Conservation (phyloP, 2,888 invertebrate genomes). For the Phengaris alcon region DNA sequence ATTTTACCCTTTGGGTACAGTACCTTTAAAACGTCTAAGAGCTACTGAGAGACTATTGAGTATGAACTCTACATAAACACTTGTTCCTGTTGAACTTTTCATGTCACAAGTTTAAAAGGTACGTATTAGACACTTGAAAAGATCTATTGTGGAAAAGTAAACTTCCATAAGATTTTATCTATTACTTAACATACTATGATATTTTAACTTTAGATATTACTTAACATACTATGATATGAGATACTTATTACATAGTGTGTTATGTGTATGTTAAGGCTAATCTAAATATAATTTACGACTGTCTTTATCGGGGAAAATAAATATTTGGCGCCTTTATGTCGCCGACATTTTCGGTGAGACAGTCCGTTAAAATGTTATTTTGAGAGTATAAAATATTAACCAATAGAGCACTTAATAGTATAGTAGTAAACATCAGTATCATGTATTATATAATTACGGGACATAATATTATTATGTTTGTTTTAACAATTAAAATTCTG, state of each 20-base stretch:
- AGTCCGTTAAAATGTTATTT: neutral
- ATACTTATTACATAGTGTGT: neutral
- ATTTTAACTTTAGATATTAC: too few relatives aligned
- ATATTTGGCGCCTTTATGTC: neutral
- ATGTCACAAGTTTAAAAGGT: too few relatives aligned
- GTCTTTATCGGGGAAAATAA: neutral
- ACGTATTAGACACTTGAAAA: too few relatives aligned
- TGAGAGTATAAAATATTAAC: neutral
- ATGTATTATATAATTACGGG: too few relatives aligned
- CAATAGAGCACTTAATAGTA: neutral
- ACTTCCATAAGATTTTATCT: neutral
- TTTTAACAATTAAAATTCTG: too few relatives aligned
- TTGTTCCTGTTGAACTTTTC: too few relatives aligned
- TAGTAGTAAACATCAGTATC: neutral
- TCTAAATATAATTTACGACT: neutral
- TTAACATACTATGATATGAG: neutral
- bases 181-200: neutral
- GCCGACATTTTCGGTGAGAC: neutral
- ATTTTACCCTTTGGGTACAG: too few relatives aligned
- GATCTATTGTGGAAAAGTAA: neutral
- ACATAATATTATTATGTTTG: too few relatives aligned
- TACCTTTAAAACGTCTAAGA: too few relatives aligned
- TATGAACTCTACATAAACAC: too few relatives aligned
- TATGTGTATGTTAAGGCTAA: constrained; percentile 4
- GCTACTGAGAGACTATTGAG: too few relatives aligned